A percentile compares a stretch with the other conserved stretches of the same genome.
Conservation (phyloP, 2,113 vertebrate species). For the Megaceryle torquata region DNA sequence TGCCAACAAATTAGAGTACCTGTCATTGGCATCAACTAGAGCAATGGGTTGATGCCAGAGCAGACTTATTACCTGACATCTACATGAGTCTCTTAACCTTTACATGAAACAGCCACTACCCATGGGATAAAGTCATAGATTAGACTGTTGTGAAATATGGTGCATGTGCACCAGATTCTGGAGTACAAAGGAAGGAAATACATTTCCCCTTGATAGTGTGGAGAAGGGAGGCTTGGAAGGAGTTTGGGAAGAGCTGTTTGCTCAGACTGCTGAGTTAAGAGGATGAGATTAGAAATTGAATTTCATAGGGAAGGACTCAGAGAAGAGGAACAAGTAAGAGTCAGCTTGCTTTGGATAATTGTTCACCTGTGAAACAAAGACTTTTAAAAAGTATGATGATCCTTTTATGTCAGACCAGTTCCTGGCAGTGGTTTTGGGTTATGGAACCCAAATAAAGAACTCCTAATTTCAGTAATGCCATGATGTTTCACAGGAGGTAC, state of each 20-base stretch:
- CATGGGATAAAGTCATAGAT: accelerated
- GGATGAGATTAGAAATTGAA: not conserved
- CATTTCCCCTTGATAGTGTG: not conserved
- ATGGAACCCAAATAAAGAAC: not conserved
- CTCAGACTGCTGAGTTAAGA: not conserved
- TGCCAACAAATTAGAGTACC: slow-evolving; percentile 7
- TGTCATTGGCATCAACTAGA: not conserved
- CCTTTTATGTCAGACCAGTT: not conserved
- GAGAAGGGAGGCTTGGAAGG: not conserved
- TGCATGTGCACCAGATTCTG: not conserved
- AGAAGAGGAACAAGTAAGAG: not conserved
- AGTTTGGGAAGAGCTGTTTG: not conserved
- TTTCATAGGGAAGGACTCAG: not conserved
- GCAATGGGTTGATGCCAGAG: not conserved
- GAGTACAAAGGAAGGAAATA: not conserved
- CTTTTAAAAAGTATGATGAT: not conserved
- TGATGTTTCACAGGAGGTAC: not conserved
- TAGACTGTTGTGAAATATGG: not conserved
- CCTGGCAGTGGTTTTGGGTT: not conserved
- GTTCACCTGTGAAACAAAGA: not conserved
- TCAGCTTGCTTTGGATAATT: accelerated
- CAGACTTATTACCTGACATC: slow-evolving; percentile 13
- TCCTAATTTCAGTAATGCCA: not conserved
- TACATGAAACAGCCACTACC: not conserved
- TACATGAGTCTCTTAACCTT: not conserved